Evolutionary conservation across 2,797 vertebrate genomes (phyloP).

Genomic region (Anabas testudineus): DNA sequence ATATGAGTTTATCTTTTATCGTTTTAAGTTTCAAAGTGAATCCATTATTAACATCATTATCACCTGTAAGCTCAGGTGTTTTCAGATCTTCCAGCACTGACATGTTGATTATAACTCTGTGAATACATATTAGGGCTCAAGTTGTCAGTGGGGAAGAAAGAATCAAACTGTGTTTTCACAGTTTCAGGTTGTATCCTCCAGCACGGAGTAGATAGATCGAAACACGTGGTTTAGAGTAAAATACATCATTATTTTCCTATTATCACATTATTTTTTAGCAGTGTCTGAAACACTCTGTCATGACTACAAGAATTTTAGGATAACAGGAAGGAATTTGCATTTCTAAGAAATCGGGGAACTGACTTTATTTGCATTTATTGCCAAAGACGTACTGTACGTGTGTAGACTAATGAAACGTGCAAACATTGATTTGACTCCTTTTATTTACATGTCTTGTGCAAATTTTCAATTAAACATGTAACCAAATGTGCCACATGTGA

Average conservation of each 20-base stretch:
- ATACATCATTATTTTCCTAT: too few relatives aligned
- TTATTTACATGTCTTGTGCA: too few relatives aligned
- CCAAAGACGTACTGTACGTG: not conserved
- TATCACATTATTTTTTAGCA: too few relatives aligned
- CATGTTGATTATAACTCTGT: too few relatives aligned
- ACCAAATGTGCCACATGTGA: too few relatives aligned
- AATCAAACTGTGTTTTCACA: not conserved
- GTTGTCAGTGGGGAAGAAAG: not conserved
- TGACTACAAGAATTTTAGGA: not conserved
- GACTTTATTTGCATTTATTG: not conserved
- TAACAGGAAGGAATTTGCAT: not conserved
- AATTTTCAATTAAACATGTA: too few relatives aligned
- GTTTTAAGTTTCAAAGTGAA: too few relatives aligned
- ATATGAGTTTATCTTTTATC: too few relatives aligned
- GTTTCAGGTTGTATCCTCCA: not conserved
- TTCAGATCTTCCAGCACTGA: not conserved
- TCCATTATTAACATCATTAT: not conserved
- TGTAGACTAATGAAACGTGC: too few relatives aligned
- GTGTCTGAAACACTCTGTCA: not conserved
- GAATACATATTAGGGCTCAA: not conserved
- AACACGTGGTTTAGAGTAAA: too few relatives aligned
- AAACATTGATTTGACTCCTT: too few relatives aligned
- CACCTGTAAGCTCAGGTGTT: not conserved
- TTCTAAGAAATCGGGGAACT: not conserved
- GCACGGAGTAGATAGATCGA: too few relatives aligned